Evolutionary conservation across 1,140 invertebrate genomes (phyloP).

Genomic region (Oryzaephilus surinamensis): DNA sequence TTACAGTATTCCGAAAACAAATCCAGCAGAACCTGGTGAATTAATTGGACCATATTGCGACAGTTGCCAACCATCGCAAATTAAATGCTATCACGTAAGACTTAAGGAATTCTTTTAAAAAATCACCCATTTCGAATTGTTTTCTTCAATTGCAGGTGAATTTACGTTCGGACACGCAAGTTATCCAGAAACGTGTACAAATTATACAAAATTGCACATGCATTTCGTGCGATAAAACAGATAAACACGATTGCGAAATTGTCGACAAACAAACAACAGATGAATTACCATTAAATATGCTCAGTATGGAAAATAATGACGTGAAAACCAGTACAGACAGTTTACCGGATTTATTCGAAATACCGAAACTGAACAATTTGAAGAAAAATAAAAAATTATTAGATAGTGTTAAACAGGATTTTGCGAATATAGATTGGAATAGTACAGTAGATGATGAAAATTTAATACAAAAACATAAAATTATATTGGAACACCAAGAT

Average conservation of each 20-base stretch:
- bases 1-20: slow-evolving; percentile 55
- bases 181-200: slow-evolving; percentile 49
- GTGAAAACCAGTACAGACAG: too few relatives aligned
- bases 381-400: too few relatives aligned
- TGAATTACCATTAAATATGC: slow-evolving; percentile 30
- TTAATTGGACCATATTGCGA: slow-evolving; percentile 56
- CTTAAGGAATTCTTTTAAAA: too few relatives aligned
- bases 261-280: slow-evolving; percentile 24
- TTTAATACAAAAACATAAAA: slow-evolving; percentile 17
- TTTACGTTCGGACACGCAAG: slow-evolving; percentile 42
- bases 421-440: too few relatives aligned
- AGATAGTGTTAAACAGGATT: too few relatives aligned
- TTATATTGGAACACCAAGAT: slow-evolving; percentile 15
- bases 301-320: too few relatives aligned
- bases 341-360: too few relatives aligned
- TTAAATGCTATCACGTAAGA: slow-evolving; percentile 53
- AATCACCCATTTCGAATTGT: too few relatives aligned
- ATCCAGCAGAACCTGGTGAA: slow-evolving; percentile 53
- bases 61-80: slow-evolving; percentile 51
- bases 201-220: slow-evolving; percentile 55
- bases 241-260: slow-evolving; percentile 25
- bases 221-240: slow-evolving; percentile 40
- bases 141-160: slow-evolving; percentile 40
- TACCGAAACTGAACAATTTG: too few relatives aligned
- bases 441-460: too few relatives aligned